Evolutionary conservation across 2,888 invertebrate genomes (phyloP).

Genomic region (Rutpela maculata): DNA sequence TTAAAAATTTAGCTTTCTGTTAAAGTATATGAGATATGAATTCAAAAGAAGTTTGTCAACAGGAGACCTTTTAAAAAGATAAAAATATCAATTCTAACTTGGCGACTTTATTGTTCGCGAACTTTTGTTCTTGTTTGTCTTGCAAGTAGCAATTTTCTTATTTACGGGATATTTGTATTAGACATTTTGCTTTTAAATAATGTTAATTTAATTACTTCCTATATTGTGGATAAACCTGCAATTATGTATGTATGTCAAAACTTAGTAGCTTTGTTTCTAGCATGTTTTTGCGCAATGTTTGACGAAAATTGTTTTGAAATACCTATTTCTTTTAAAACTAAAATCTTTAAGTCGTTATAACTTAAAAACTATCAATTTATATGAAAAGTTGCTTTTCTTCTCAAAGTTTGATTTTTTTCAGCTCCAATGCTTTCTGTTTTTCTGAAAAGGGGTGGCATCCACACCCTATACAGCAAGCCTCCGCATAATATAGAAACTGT

Average conservation of each 20-base stretch:
- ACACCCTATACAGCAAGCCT: too few relatives aligned
- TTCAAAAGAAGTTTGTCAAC: conserved; percentile 42
- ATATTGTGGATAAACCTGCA: background rate
- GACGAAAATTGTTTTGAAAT: too few relatives aligned
- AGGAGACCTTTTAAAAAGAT: conserved; percentile 39
- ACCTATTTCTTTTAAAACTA: too few relatives aligned
- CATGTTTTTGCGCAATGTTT: too few relatives aligned
- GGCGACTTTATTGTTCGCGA: conserved; percentile 16
- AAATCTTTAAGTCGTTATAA: too few relatives aligned
- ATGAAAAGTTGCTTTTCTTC: too few relatives aligned
- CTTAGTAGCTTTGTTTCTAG: too few relatives aligned
- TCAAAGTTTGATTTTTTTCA: too few relatives aligned
- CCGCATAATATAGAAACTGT: too few relatives aligned
- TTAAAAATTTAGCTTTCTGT: conserved; percentile 34
- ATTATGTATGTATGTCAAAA: background rate
- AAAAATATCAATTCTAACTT: conserved; percentile 38
- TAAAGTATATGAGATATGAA: conserved; percentile 39
- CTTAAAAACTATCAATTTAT: too few relatives aligned
- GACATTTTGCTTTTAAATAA: background rate
- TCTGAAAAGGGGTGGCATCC: too few relatives aligned
- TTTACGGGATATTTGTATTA: background rate
- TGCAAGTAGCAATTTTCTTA: conserved; percentile 7
- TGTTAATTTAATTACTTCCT: background rate
- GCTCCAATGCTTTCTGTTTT: too few relatives aligned
- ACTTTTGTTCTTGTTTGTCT: background rate